These are phyloP conservation scores for Dryas iulia DNA, from an alignment of 1,140 invertebrate genomes.

Conservation along the genomic window DNA sequence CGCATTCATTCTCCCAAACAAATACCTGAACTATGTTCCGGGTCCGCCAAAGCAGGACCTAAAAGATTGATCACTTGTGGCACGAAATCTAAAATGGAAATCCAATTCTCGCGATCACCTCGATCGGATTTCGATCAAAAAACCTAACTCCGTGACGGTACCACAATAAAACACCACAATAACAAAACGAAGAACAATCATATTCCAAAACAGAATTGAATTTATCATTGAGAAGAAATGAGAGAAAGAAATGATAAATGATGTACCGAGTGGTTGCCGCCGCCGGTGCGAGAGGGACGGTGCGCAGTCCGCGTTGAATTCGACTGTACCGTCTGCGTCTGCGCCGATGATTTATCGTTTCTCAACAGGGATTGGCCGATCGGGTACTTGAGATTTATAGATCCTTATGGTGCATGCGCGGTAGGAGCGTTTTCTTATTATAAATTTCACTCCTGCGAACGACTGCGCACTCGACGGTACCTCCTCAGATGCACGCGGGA, in stretches of 20 bases:
- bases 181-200: slow-evolving; percentile 78
- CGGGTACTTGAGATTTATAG: slow-evolving; percentile 77
- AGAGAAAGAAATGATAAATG: slow-evolving; percentile 78
- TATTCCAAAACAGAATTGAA: slow-evolving; percentile 79
- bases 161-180: slow-evolving; percentile 74
- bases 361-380: slow-evolving; percentile 78
- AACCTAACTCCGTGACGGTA: slow-evolving; percentile 72
- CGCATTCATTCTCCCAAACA: slow-evolving; percentile 18
- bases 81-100: slow-evolving; percentile 73
- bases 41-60: slow-evolving; percentile 22
- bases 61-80: slow-evolving; percentile 64
- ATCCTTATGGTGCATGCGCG: slow-evolving; percentile 72
- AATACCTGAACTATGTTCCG: slow-evolving; percentile 38
- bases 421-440: slow-evolving; percentile 77
- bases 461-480: slow-evolving; percentile 62
- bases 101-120: slow-evolving; percentile 77
- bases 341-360: slow-evolving; percentile 76
- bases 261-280: slow-evolving; percentile 45
- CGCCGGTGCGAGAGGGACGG: slow-evolving; percentile 62
- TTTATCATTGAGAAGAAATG: slow-evolving; percentile 77
- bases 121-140: slow-evolving; percentile 76
- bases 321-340: slow-evolving; percentile 61
- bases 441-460: slow-evolving; percentile 75
- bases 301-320: slow-evolving; percentile 41
- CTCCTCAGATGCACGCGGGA: slow-evolving; percentile 55